Conservation (phyloP, 2,888 invertebrate genomes). For the Dryocosmus kuriphilus region DNA sequence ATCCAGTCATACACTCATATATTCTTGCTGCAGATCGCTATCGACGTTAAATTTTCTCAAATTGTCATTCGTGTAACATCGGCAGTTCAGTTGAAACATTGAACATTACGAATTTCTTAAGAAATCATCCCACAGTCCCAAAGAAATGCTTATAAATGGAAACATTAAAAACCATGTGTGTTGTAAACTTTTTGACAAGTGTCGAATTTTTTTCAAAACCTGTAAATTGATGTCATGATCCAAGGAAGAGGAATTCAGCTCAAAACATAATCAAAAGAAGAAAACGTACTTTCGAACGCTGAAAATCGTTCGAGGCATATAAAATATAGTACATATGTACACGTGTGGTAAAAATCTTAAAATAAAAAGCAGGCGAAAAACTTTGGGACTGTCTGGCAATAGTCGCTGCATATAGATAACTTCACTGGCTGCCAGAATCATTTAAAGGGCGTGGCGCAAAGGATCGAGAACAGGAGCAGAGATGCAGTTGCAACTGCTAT, state of each 20-base stretch:
- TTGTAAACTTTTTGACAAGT: neutral
- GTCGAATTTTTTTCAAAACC: slow-evolving; percentile 3
- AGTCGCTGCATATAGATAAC: slow-evolving; percentile 64
- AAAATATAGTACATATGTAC: slow-evolving; percentile 71
- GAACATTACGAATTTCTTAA: slow-evolving; percentile 69
- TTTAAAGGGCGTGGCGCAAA: slow-evolving; percentile 59
- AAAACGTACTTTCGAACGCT: neutral
- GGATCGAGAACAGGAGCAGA: slow-evolving; percentile 64
- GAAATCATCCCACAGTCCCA: slow-evolving; percentile 72
- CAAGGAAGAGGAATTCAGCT: slow-evolving; percentile 64
- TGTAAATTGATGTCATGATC: slow-evolving; percentile 58
- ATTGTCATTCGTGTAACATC: slow-evolving; percentile 70
- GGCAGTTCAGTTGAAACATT: slow-evolving; percentile 70
- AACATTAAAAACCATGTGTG: neutral
- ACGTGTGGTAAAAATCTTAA: slow-evolving; percentile 62
- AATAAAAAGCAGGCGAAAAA: slow-evolving; percentile 54
- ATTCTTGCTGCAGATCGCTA: slow-evolving; percentile 75
- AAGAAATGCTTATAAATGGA: slow-evolving; percentile 51
- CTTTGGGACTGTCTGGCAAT: slow-evolving; percentile 51
- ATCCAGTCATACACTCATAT: slow-evolving; percentile 78
- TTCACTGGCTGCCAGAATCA: slow-evolving; percentile 73
- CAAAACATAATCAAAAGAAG: neutral
- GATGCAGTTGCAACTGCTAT: slow-evolving; percentile 76
- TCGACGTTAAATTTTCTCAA: slow-evolving; percentile 61
- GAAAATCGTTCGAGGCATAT: slow-evolving; percentile 57